Evolutionary conservation across 2,113 vertebrate genomes (phyloP), one percentile per base, ranked within the genome.

Genomic region (Poeciliopsis turrubarensis): DNA sequence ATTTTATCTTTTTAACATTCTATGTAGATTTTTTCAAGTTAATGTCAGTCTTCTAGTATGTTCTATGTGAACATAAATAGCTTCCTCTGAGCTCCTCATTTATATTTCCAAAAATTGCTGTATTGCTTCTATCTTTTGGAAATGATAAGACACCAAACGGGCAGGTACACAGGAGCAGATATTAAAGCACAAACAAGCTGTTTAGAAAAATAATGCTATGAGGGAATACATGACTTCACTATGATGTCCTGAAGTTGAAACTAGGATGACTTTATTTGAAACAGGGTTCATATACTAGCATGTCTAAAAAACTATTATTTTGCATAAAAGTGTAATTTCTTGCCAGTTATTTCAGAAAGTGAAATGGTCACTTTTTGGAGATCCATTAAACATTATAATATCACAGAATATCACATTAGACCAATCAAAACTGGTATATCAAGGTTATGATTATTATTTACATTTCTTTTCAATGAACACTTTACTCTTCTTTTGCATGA

Each of bases 241-340:
- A 68, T 89, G 83, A 89, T 86, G 79, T 89, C 86, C 85, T 65
- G 61, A 68, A 76, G 76, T 77, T 78, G 62, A 86, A 84, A 77
- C 81, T 63, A 64, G 82, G 79, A 75, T 84, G 86, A 86, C 89
- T 92, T 85, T 78, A 91, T 90, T 90, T 88, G 65, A 91, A 91
- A 90, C 77, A 65, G n/a, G 67, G 71, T 84, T 90, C 14, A 89
- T 87, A 80, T 82, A 19, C 34, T 34, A 9, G 9, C 2, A 34
- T 0, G 34, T 34, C 34, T 34, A 34, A 34, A 34, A 10, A 34
- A 34, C 10, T 2, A 1, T 10, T 2, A 34, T 34, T 10, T 34
- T 34, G 34, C 9, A 34, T 34, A 34, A 10, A 34, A 34, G 9
- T 34, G 34, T 34, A 34, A 34, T 10, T 34, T 34, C 34, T 34